phyloP scores from a whole-genome alignment of 2,888 invertebrate genomes.

The Macaria notata region DNA sequence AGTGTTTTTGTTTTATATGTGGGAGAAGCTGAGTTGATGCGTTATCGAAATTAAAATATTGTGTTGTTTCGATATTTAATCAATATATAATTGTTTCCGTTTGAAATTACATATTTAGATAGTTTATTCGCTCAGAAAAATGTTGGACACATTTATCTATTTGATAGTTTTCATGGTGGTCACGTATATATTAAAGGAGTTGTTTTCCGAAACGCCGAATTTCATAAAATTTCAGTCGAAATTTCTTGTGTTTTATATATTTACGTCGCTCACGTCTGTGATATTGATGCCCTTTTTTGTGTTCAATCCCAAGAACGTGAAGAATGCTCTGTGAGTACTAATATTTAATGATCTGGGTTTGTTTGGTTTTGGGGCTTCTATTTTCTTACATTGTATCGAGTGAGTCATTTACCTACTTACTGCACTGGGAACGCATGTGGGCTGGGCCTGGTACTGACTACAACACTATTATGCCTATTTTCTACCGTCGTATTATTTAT shows the following conservation, averaged over 20 bases:
- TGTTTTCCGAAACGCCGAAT: slow-evolving; percentile 77
- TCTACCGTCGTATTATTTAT: no score
- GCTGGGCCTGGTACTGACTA: no score
- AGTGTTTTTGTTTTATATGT: slow-evolving; percentile 1
- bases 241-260: slow-evolving; percentile 74
- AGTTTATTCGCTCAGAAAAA: slow-evolving; percentile 33
- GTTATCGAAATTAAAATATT: no score
- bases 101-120: no score
- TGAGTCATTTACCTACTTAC: no score
- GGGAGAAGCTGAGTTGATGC: not conserved
- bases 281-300: slow-evolving; percentile 74
- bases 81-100: no score
- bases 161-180: slow-evolving; percentile 58
- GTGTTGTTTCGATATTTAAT: no score
- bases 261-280: slow-evolving; percentile 66
- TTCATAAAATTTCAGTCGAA: slow-evolving; percentile 77
- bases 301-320: slow-evolving; percentile 77
- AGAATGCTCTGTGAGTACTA: slow-evolving; percentile 78
- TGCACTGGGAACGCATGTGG: no score
- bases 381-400: no score
- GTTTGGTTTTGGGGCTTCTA: not conserved
- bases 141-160: slow-evolving; percentile 74
- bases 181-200: slow-evolving; percentile 71
- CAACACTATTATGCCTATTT: no score
- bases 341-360: not conserved